These are phyloP conservation scores for Epinotia nisella DNA, from an alignment of 2,888 invertebrate species.

Conservation along the genomic window DNA sequence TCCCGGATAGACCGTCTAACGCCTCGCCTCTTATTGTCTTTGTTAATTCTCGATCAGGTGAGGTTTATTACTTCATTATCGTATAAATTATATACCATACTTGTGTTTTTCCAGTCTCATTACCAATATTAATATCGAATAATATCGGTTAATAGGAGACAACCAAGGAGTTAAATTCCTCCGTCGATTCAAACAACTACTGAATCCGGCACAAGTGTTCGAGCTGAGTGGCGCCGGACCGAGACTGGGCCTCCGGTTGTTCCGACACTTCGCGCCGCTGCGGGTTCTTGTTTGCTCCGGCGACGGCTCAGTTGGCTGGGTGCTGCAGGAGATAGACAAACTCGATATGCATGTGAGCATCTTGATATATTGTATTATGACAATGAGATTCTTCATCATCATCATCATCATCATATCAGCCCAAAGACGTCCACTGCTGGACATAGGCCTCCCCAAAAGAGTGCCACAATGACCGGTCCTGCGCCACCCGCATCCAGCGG, in stretches of 20 bases:
- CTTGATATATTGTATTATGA: background rate
- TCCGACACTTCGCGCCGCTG: constrained; percentile 97
- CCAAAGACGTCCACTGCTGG: no score
- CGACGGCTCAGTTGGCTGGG: constrained; percentile 99
- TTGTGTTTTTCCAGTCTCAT: background rate
- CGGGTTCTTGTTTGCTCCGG: constrained; percentile 98
- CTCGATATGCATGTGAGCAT: constrained; percentile 96
- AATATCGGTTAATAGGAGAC: constrained; percentile 86
- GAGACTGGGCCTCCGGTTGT: constrained; percentile 92
- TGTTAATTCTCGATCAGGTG: constrained; percentile 97
- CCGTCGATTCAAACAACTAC: constrained; percentile 95
- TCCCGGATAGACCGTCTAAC: constrained; percentile 92
- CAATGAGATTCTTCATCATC: no score
- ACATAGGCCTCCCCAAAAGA: no score
- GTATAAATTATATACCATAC: background rate
- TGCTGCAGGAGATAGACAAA: constrained; percentile 97
- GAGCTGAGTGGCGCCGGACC: constrained; percentile 96
- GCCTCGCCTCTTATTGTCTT: constrained; percentile 96
- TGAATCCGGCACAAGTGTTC: constrained; percentile 99
- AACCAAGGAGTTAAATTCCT: constrained; percentile 99
- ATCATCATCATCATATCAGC: no score
- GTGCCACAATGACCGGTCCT: no score
- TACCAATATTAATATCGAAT: background rate
- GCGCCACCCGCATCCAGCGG: no score
- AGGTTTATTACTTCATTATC: constrained; percentile 11